Conservation (phyloP, 35 echinoderm and acorn worm species). For the Apostichopus californicus region DNA sequence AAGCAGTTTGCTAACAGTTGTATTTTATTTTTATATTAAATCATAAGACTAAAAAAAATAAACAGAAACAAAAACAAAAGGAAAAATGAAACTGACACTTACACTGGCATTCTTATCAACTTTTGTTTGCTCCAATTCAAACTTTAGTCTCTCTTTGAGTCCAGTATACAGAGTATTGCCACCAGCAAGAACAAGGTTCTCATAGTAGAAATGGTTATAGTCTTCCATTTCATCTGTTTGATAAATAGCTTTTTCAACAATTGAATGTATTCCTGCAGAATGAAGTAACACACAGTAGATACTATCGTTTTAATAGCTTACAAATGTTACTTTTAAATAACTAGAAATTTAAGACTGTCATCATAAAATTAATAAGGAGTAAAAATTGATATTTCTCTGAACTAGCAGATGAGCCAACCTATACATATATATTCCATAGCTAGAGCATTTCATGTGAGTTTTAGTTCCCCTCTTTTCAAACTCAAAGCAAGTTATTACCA, state of each 20-base stretch:
- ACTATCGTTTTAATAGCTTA: no score
- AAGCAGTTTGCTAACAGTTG: no score
- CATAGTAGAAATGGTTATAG: constrained; percentile 41
- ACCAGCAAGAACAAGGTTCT: constrained; percentile 9
- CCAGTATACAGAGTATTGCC: constrained; percentile 18
- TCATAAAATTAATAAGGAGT: no score
- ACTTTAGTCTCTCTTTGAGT: constrained; percentile 16
- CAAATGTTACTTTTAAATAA: no score
- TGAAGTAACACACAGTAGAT: not conserved
- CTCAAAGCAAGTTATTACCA: no score
- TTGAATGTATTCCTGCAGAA: not conserved
- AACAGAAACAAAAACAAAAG: not conserved
- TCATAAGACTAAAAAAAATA: not conserved
- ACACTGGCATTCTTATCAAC: constrained; percentile 7
- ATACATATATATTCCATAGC: no score
- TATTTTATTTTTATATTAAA: no score
- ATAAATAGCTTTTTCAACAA: constrained; percentile 26
- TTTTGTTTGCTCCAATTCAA: constrained; percentile 18
- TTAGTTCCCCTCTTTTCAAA: no score
- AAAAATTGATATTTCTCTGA: no score
- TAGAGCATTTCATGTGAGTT: no score
- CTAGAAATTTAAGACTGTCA: no score
- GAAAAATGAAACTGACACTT: not conserved
- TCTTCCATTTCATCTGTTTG: constrained; percentile 31
- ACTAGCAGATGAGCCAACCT: no score